A percentile compares a stretch with the other conserved stretches of the same genome.
These are phyloP conservation scores for Arctocebus calabarensis DNA, from an alignment of 2,797 vertebrate species.

Conservation along the genomic window DNA sequence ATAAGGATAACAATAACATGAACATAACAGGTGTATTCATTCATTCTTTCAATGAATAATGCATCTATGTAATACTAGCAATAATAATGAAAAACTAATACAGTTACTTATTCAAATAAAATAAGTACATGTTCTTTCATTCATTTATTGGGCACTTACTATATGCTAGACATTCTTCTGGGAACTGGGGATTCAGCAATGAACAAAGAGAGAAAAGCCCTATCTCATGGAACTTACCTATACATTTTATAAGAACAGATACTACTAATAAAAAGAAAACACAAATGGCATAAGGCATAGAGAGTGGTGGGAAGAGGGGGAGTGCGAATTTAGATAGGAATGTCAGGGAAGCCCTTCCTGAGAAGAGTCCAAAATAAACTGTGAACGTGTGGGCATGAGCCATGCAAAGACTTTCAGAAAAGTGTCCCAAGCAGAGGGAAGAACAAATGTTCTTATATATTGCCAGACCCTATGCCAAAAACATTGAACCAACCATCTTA, in stretches of 20 bases:
- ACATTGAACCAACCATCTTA: not conserved
- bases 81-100: not conserved
- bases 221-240: not conserved
- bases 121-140: not conserved
- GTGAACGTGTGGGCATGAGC: no score
- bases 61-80: not conserved
- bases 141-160: not conserved
- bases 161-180: not conserved
- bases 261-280: not conserved
- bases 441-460: not conserved
- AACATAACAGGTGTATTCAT: not conserved
- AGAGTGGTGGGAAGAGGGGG: not conserved
- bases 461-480: not conserved
- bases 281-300: not conserved
- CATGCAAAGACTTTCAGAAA: not conserved
- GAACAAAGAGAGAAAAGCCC: not conserved
- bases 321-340: not conserved
- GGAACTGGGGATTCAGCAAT: not conserved
- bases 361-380: not conserved
- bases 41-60: not conserved
- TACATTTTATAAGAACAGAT: not conserved
- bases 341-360: not conserved
- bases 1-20: not conserved
- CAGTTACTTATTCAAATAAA: not conserved
- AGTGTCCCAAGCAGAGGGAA: not conserved